Percentiles rank a stretch among this genome's conserved stretches.
Evolutionary conservation across 2,113 vertebrate genomes (phyloP).

Genomic region (Brevimyrus niger): DNA sequence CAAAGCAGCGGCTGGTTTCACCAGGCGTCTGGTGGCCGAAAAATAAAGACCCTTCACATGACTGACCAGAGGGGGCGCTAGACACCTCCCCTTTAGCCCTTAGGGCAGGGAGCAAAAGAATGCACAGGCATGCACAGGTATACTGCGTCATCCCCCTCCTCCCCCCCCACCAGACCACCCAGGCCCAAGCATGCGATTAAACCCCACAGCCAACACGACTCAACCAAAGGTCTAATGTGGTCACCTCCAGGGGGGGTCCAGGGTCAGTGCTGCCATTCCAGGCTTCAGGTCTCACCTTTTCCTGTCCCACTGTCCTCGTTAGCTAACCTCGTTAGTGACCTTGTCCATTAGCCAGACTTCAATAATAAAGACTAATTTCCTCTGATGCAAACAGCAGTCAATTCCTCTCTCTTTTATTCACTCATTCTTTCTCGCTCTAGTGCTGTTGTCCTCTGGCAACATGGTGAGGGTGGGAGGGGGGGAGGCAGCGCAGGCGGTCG

Average conservation of each 20-base stretch:
- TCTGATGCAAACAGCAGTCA: background rate
- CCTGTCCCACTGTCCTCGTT: background rate
- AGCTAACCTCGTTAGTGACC: background rate
- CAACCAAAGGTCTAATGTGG: background rate
- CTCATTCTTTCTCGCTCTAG: background rate
- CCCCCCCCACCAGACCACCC: background rate
- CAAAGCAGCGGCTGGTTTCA: background rate
- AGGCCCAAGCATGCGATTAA: background rate
- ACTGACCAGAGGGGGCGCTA: background rate
- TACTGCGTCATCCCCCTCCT: background rate
- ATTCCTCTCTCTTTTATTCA: background rate
- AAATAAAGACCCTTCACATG: background rate
- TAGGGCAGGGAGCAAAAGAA: background rate
- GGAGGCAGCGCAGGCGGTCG: background rate
- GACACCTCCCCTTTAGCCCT: background rate
- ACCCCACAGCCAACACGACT: background rate
- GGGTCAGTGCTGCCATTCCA: background rate
- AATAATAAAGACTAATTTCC: background rate
- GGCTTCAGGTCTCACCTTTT: background rate
- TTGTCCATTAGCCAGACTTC: background rate
- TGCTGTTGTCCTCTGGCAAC: background rate
- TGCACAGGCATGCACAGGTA: background rate
- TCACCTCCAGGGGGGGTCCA: background rate
- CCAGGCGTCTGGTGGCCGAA: background rate
- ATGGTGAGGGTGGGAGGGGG: background rate